Evolutionary conservation across 2,113 vertebrate species (phyloP).

Genomic region (Gallinago jamesoni): DNA sequence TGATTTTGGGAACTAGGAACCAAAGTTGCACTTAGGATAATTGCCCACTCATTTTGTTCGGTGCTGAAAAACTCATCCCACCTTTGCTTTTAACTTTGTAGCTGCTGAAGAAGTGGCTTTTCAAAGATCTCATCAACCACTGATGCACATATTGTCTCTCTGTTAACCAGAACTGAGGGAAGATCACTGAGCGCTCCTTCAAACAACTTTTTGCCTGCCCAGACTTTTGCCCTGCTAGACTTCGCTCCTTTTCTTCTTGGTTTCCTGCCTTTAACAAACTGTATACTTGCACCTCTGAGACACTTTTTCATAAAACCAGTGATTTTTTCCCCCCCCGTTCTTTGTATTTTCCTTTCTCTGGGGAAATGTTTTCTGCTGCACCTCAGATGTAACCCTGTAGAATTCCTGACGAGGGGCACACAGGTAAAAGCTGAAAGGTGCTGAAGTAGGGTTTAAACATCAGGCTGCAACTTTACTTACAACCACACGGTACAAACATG

Average conservation of each 20-base stretch:
- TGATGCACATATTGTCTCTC: rapidly evolving
- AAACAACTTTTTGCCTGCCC: neutral
- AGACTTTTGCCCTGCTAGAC: neutral
- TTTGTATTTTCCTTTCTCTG: neutral
- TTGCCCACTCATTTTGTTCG: neutral
- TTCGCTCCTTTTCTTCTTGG: neutral
- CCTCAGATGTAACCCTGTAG: neutral
- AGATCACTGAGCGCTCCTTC: rapidly evolving
- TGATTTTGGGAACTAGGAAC: slow-evolving; percentile 18
- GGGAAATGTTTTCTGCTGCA: neutral
- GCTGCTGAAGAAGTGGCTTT: neutral
- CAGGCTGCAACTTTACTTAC: neutral
- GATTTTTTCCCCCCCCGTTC: rapidly evolving
- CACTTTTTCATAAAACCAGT: neutral
- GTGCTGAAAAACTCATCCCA: neutral
- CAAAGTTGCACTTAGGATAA: neutral
- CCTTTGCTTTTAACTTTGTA: neutral
- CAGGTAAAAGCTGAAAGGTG: neutral
- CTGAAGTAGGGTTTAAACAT: neutral
- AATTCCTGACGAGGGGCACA: neutral
- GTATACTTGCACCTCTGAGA: neutral
- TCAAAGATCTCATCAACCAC: neutral
- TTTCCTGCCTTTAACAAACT: neutral
- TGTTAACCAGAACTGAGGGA: neutral
- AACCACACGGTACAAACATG: rapidly evolving